Percentiles rank a stretch among this genome's conserved stretches.
Conservation (phyloP, 2,113 vertebrate species). For the Numenius arquata region DNA sequence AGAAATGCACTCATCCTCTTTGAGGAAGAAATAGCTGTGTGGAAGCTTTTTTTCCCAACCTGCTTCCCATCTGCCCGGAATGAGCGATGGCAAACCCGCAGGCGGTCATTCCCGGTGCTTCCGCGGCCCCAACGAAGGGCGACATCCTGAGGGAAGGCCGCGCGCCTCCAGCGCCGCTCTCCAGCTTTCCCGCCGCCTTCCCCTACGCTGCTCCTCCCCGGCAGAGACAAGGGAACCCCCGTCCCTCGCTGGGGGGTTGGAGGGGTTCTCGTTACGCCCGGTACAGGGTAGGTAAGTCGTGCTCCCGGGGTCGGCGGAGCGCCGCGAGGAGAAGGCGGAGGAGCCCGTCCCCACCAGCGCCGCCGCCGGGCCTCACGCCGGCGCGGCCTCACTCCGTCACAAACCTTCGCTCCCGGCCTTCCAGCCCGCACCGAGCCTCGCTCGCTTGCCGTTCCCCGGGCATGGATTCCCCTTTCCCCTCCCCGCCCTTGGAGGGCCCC, state of each 20-base stretch:
- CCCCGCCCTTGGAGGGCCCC: background rate
- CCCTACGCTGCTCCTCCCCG: background rate
- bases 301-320: too few relatives aligned
- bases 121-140: fast-evolving
- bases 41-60: too few relatives aligned
- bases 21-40: background rate
- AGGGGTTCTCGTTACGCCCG: too few relatives aligned
- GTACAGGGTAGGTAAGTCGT: background rate
- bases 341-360: background rate
- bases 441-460: background rate
- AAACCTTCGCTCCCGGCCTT: too few relatives aligned
- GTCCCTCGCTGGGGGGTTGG: background rate
- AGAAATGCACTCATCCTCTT: background rate
- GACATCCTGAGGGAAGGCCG: fast-evolving
- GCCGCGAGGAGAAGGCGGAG: too few relatives aligned
- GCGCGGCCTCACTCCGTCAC: background rate
- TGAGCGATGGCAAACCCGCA: fast-evolving
- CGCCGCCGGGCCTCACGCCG: background rate
- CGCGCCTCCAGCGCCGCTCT: fast-evolving
- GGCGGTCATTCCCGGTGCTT: fast-evolving
- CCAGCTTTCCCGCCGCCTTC: background rate
- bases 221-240: background rate
- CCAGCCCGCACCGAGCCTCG: background rate
- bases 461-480: background rate
- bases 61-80: fast-evolving